phyloP scores from a whole-genome alignment of 1,140 invertebrate genomes.

The Drosophila trapezifrons region DNA sequence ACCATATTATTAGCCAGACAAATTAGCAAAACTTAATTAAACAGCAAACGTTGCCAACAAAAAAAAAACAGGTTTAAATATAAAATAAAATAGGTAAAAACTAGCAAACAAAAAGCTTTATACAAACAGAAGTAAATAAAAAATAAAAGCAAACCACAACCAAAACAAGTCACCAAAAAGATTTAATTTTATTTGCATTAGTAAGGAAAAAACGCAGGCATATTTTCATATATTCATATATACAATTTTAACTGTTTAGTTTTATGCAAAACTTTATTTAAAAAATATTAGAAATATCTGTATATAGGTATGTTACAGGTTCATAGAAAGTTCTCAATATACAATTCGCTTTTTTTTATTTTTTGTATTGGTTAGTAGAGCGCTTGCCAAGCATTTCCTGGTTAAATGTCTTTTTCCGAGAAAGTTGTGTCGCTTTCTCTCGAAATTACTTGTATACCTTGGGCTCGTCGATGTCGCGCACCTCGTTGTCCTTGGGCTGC shows the following conservation, averaged over 20 bases:
- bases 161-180: slow-evolving; percentile 36
- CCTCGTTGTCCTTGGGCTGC: slow-evolving; percentile 62
- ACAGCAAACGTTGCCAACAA: slow-evolving; percentile 17
- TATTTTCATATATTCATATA: slow-evolving; percentile 24
- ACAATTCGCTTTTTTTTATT: slow-evolving; percentile 30
- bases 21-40: slow-evolving; percentile 78
- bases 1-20: slow-evolving; percentile 63
- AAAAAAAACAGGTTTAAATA: slow-evolving; percentile 26
- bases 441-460: slow-evolving; percentile 60
- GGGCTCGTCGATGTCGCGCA: slow-evolving; percentile 65
- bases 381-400: slow-evolving; percentile 56
- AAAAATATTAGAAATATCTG: slow-evolving; percentile 67
- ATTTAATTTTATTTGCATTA: slow-evolving; percentile 26
- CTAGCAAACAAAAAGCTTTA: slow-evolving; percentile 22
- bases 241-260: slow-evolving; percentile 45
- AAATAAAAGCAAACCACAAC: slow-evolving; percentile 47
- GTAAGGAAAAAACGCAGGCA: slow-evolving; percentile 50
- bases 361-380: slow-evolving; percentile 64
- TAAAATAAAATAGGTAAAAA: slow-evolving; percentile 11
- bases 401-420: slow-evolving; percentile 51
- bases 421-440: slow-evolving; percentile 15
- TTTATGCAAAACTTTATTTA: slow-evolving; percentile 72
- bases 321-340: slow-evolving; percentile 65
- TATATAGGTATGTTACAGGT: slow-evolving; percentile 70
- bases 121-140: slow-evolving; percentile 24